A percentile compares a stretch with the other conserved stretches of the same genome.
These are phyloP conservation scores for Oppia nitens DNA, from an alignment of 1,140 invertebrate species.

Conservation along the genomic window DNA sequence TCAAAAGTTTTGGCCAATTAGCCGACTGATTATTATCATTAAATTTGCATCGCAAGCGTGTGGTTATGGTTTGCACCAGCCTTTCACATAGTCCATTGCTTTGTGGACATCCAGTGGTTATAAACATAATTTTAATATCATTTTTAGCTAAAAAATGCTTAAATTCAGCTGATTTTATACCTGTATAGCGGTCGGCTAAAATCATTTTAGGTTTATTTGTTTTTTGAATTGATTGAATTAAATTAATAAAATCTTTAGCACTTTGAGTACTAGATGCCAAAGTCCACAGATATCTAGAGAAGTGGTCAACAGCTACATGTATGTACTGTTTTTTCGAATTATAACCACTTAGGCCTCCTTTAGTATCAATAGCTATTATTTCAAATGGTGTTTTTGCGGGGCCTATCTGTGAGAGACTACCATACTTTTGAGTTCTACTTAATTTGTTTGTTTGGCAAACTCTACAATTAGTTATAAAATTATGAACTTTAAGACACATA, in stretches of 20 bases:
- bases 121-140: neutral
- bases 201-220: neutral
- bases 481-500: neutral
- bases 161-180: conserved; percentile 1
- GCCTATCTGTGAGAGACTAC: neutral
- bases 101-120: neutral
- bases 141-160: neutral
- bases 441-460: conserved; percentile 7
- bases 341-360: conserved; percentile 10
- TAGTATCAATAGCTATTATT: conserved; percentile 16
- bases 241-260: conserved; percentile 11
- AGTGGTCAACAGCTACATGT: conserved; percentile 11
- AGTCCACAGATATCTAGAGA: conserved; percentile 6
- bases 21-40: neutral
- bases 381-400: conserved; percentile 13
- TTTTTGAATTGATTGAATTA: neutral
- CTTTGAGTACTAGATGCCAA: neutral
- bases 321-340: conserved; percentile 12
- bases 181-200: conserved; percentile 4
- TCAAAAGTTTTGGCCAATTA: neutral
- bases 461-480: neutral
- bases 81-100: conserved; percentile 5
- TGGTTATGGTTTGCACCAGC: neutral
- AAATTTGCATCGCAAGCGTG: conserved; percentile 5
- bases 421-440: neutral